Base-by-base conservation (phyloP, 2,113 vertebrate genomes). In the Menura novaehollandiae region DNA sequence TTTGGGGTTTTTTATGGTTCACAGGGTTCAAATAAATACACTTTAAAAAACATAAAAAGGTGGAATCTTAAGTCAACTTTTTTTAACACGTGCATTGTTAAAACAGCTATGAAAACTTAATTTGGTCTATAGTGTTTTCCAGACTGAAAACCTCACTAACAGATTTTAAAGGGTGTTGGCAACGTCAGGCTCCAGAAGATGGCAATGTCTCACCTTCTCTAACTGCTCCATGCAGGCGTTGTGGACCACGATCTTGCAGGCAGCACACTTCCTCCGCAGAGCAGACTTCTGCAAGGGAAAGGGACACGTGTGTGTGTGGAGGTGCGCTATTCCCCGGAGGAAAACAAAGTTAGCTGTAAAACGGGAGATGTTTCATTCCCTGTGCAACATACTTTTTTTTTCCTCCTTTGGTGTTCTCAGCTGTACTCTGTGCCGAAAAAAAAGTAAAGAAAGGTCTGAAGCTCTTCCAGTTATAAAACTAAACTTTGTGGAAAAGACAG, bases 201-300 rank as follows among this genome's bases (percentile, higher is more conserved):
- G 98, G 98, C 81, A 74, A 71, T 78, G 62, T 97, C 98, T 98
- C 97, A 99, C 99, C 99, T 99, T 99, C 89, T 99, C 99, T 72
- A 99, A 91, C 91, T 99, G 99, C 75, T 99, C 99, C 80, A 99
- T 99, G 96, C 99, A 99, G 2, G 99, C 98, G 0, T 98, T 98
- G 96, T 99, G 99, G 59, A 99, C 99, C 19, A 99, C 99, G 9
- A 99, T 99, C 96, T 99, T 99, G 96, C 99, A 99, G 49, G 98
- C 99, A 2, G 99, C 99, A 92, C 99, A 99, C 88, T 99, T 99
- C 97, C 98, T 99, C 96, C 99, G 98, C 97, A 99, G 98, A 72
- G 99, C 99, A 2, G 99, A 99, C 98, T 99, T 99, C 99, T 99
- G 95, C 85, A 98, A 97, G 46, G 67, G 20, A 98, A 97, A 98